phyloP scores from a whole-genome alignment of 1,140 invertebrate genomes.

The Polypedilum pembai region DNA sequence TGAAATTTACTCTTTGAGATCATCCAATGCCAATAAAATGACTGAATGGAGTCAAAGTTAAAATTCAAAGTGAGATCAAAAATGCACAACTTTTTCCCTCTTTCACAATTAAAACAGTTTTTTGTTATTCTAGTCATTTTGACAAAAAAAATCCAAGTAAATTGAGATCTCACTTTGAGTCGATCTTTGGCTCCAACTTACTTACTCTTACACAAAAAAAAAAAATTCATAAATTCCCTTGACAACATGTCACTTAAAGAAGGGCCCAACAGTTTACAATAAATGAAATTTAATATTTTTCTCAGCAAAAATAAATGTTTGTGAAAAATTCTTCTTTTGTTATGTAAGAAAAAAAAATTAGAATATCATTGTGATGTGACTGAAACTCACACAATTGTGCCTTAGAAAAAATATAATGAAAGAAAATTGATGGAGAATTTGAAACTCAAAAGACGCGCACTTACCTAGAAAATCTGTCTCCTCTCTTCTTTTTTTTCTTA shows the following conservation, averaged over 20 bases:
- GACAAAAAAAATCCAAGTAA: neutral
- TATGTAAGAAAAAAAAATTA: slow-evolving; percentile 22
- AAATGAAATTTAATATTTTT: slow-evolving; percentile 27
- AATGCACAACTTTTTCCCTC: no score
- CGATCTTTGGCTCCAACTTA: no score
- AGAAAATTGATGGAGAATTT: no score
- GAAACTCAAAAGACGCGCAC: neutral
- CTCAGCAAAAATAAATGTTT: neutral
- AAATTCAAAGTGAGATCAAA: no score
- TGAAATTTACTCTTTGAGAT: no score
- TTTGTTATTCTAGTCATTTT: slow-evolving; percentile 12
- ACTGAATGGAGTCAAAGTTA: no score
- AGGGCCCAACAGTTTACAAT: slow-evolving; percentile 13
- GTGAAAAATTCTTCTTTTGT: neutral
- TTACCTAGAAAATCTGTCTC: neutral
- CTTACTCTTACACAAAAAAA: neutral
- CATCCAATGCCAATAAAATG: no score
- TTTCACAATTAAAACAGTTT: no score
- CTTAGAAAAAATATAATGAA: neutral
- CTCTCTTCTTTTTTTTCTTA: neutral
- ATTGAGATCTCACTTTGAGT: no score
- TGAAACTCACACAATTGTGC: slow-evolving; percentile 6
- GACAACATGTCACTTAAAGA: slow-evolving; percentile 9
- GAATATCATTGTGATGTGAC: slow-evolving; percentile 24
- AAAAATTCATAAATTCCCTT: neutral